These are phyloP conservation scores for Eupithecia dodoneata DNA, from an alignment of 2,888 invertebrate species.

Conservation along the genomic window DNA sequence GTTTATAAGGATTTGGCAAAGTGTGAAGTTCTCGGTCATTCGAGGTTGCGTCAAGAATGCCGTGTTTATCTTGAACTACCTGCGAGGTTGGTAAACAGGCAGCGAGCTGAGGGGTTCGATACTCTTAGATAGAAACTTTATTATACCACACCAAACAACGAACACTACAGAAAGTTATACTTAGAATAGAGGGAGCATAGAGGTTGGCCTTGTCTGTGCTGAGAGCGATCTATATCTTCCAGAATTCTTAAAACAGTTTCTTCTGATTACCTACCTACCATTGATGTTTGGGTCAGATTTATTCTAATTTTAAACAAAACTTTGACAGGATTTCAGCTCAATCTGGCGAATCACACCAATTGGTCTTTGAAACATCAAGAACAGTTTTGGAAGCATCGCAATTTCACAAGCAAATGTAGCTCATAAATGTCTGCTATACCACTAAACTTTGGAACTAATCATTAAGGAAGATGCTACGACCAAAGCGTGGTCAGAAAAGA, in stretches of 20 bases:
- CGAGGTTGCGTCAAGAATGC: slow-evolving; percentile 42
- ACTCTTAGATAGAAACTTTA: neutral
- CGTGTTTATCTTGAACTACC: slow-evolving; percentile 32
- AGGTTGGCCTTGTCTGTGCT: no score
- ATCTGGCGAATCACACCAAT: neutral
- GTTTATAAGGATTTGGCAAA: slow-evolving; percentile 30
- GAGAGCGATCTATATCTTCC: no score
- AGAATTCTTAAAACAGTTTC: neutral
- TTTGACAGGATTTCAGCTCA: neutral
- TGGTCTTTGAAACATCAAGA: neutral
- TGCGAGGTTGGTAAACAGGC: slow-evolving; percentile 16
- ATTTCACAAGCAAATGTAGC: no score
- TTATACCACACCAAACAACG: no score
- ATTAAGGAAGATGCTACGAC: neutral
- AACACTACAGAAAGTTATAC: no score
- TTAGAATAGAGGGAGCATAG: no score
- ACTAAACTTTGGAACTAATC: neutral
- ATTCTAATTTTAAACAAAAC: neutral
- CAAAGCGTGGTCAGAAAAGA: neutral
- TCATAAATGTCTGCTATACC: neutral
- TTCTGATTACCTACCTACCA: neutral
- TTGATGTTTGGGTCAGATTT: neutral
- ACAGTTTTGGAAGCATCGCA: neutral
- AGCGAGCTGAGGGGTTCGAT: slow-evolving; percentile 4
- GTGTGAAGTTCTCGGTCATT: slow-evolving; percentile 45